phyloP scores from a whole-genome alignment of 2,888 invertebrate species.

The Caenorhabditis sp. region DNA sequence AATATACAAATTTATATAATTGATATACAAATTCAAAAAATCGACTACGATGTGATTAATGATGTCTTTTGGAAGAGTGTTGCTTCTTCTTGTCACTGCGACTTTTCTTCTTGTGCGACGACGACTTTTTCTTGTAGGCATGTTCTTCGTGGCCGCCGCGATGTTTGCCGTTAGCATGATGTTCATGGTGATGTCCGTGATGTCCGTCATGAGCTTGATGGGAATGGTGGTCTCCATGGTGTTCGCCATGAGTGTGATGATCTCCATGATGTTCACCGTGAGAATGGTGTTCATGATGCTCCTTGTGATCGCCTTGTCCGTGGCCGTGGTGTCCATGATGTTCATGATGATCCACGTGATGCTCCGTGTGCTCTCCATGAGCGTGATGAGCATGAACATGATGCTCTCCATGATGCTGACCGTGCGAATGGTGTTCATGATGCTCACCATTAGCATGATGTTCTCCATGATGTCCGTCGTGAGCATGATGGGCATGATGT shows the following conservation, averaged over 20 bases:
- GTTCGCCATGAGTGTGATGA: conserved; percentile 2
- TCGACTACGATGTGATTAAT: neutral
- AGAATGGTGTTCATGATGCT: neutral
- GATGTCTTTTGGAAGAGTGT: neutral
- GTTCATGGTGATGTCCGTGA: conserved; percentile 10
- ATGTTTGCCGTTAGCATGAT: neutral
- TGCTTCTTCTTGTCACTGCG: neutral
- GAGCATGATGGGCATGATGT: neutral
- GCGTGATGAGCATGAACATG: conserved; percentile 11
- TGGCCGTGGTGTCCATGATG: too few relatives aligned
- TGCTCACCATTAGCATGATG: conserved; percentile 1
- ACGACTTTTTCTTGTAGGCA: neutral
- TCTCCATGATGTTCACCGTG: conserved; percentile 6
- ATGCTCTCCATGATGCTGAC: conserved; percentile 12
- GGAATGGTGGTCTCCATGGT: conserved; percentile 7
- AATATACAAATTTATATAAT: neutral
- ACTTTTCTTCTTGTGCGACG: neutral
- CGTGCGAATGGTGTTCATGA: conserved; percentile 10
- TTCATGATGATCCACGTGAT: conserved; percentile 15
- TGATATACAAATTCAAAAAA: neutral
- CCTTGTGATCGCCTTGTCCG: too few relatives aligned
- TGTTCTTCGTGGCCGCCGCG: too few relatives aligned
- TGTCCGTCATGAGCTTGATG: conserved; percentile 12
- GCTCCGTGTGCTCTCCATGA: conserved; percentile 7
- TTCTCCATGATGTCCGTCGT: conserved; percentile 4